phyloP scores from a whole-genome alignment of 2,797 vertebrate species.

The Pangasius djambal region DNA sequence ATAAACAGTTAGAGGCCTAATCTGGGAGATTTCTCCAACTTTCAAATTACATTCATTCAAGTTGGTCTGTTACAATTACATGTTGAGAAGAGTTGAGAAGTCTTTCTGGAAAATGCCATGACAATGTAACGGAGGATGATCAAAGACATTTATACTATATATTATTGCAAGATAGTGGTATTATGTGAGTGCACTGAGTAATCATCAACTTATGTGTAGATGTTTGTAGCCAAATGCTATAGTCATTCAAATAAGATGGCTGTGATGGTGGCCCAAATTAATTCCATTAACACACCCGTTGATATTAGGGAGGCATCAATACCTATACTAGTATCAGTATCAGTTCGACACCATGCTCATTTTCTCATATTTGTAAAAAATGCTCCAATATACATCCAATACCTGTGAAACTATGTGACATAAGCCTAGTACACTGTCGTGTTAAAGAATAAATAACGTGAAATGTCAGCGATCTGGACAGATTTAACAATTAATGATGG shows the following conservation, averaged over 20 bases:
- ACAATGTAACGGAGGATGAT: neutral
- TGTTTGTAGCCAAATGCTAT: neutral
- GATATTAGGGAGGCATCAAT: neutral
- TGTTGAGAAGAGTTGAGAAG: neutral
- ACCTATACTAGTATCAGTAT: neutral
- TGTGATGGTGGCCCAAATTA: neutral
- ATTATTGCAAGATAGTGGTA: neutral
- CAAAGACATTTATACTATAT: neutral
- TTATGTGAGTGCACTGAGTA: neutral
- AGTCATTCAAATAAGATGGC: neutral
- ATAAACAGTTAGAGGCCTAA: conserved; percentile 68
- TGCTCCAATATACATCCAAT: neutral
- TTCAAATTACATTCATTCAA: neutral
- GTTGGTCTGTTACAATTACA: neutral
- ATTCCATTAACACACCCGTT: neutral
- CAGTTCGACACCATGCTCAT: neutral
- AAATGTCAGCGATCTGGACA: neutral
- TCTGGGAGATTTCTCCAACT: conserved; percentile 57
- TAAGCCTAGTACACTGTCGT: neutral
- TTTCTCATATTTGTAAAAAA: neutral
- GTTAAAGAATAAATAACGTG: neutral
- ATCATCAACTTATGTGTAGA: neutral
- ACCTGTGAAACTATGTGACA: neutral
- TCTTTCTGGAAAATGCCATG: neutral
- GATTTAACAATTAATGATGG: neutral